Base-by-base conservation (phyloP, 2,797 vertebrate genomes). In the Lacerta agilis region DNA sequence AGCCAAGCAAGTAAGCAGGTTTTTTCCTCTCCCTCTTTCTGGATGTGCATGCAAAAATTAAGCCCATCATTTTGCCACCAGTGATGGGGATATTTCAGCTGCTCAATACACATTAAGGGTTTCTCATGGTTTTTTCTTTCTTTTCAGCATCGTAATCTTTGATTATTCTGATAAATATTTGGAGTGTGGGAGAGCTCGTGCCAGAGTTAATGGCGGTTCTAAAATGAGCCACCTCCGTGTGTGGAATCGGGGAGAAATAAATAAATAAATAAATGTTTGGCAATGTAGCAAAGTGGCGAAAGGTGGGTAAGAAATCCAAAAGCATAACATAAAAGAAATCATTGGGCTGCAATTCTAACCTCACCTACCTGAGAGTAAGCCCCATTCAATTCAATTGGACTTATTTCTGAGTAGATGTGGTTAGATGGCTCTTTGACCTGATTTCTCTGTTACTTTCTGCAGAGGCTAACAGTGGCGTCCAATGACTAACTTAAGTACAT, bases 141-240 rank as follows among this genome's bases (percentile, higher is more conserved):
- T 96, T 94, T 95, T 64, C 92, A 90, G 91, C 91, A 88, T 91
- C 92, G 1, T 96, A 95, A 94, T 92, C 94, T 94, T 95, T 95
- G 94, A 95, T 95, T 96, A 95, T 93, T 94, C 93, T 94, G 94
- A 96, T 95, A 95, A 95, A 95, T 95, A 96, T 95, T 94, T 95
- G 94, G 91, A 92, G 93, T 94, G 91, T 71, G 87, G 87, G 92
- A 94, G 94, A 92, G 86, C 91, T 90, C 80, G 89, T 88, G 86
- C 88, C 23, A 87, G 77, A 92, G 88, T 93, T 95, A 95, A 95
- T 93, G 64, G 2, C 36, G 23, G 92, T 66, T 92, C 84, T 94
- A 92, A 94, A 90, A 95, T 82, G 90, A 87, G 29, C 11, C 6
- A 81, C 27, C 78, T 91, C 13, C 2, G 58, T 8, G 18, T 61